Evolutionary conservation across 64 coral and sea anemone genomes (phyloP).

Genomic region (Stylophora pistillata): DNA sequence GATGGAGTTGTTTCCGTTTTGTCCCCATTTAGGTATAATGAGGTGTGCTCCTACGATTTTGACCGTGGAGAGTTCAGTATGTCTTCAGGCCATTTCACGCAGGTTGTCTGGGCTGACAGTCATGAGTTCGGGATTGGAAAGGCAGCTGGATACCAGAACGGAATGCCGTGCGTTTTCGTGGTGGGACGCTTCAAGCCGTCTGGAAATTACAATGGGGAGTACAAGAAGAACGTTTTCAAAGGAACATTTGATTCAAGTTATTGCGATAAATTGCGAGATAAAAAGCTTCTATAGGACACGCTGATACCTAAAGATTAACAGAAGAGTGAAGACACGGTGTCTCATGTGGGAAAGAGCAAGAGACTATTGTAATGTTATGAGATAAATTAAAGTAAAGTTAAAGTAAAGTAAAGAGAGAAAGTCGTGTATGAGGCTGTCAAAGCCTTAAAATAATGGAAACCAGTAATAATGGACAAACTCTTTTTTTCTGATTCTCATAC

Average conservation of each 20-base stretch:
- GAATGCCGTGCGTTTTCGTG: slow-evolving; percentile 55
- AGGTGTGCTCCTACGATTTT: slow-evolving; percentile 57
- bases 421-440: too few relatives aligned
- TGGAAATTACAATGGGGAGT: slow-evolving; percentile 57
- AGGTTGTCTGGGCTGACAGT: slow-evolving; percentile 51
- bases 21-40: slow-evolving; percentile 50
- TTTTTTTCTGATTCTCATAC: too few relatives aligned
- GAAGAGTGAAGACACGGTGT: not conserved
- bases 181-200: slow-evolving; percentile 50
- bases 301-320: not conserved
- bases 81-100: slow-evolving; percentile 43
- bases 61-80: slow-evolving; percentile 48
- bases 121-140: slow-evolving; percentile 63
- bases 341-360: too few relatives aligned
- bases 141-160: slow-evolving; percentile 40
- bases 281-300: slow-evolving; percentile 17
- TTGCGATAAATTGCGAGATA: slow-evolving; percentile 45
- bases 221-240: slow-evolving; percentile 45
- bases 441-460: too few relatives aligned
- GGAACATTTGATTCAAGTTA: slow-evolving; percentile 56
- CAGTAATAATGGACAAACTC: too few relatives aligned
- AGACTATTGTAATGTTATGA: too few relatives aligned
- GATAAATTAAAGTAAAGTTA: too few relatives aligned
- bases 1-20: not conserved
- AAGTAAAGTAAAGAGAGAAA: too few relatives aligned